Conservation (phyloP, 2,113 vertebrate species). For the Pygoscelis antarcticus region DNA sequence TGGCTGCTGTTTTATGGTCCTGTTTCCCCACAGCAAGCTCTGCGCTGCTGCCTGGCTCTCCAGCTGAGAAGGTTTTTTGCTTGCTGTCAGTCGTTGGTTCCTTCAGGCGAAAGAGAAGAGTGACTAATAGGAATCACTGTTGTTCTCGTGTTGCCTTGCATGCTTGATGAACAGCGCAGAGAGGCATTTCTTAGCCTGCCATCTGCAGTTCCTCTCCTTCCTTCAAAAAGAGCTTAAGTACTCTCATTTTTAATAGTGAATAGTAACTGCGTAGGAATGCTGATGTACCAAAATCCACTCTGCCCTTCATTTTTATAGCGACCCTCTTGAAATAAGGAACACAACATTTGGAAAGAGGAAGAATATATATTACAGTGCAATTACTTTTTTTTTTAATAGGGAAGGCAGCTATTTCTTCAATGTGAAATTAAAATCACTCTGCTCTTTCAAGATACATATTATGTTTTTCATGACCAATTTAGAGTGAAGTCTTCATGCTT, state of each 20-base stretch:
- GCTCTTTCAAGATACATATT: not conserved
- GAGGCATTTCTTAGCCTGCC: not conserved
- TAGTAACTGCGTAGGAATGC: not conserved
- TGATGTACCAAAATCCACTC: not conserved
- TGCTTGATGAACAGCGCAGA: fast-evolving
- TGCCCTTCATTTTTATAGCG: not conserved
- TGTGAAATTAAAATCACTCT: not conserved
- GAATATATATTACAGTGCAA: not conserved
- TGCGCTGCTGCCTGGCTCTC: not conserved
- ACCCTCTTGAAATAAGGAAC: not conserved
- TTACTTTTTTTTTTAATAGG: not conserved
- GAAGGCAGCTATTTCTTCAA: not conserved
- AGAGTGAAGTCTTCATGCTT: not conserved
- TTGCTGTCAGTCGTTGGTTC: not conserved
- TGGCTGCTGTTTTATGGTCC: not conserved
- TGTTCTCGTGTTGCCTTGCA: not conserved
- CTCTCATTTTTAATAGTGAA: not conserved
- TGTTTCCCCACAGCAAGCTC: not conserved
- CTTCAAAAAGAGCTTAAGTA: not conserved
- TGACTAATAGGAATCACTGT: not conserved
- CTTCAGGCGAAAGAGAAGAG: not conserved
- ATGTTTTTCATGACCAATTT: not conserved
- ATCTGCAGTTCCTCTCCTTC: not conserved
- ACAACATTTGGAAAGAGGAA: not conserved
- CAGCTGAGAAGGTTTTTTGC: not conserved